Evolutionary conservation across 2,888 invertebrate species (phyloP).

Genomic region (Standfussiana lucernea): DNA sequence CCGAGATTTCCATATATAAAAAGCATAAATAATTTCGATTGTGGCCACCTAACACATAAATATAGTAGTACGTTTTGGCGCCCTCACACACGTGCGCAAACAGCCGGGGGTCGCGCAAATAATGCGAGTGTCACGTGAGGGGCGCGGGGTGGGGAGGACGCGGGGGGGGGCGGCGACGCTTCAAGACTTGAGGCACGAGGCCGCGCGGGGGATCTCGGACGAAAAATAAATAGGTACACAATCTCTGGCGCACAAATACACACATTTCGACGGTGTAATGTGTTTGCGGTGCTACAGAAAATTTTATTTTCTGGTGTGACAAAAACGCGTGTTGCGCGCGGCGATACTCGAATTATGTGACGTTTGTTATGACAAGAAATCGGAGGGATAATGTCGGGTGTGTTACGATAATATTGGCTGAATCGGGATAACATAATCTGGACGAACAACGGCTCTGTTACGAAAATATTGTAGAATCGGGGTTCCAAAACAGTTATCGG

Average conservation of each 20-base stretch:
- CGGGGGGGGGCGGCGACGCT: constrained; percentile 50
- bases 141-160: constrained; percentile 62
- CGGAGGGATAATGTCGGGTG: constrained; percentile 55
- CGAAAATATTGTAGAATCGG: constrained; percentile 41
- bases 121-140: constrained; percentile 80
- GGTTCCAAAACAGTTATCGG: constrained; percentile 6
- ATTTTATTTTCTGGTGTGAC: constrained; percentile 77
- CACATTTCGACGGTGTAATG: constrained; percentile 85
- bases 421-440: constrained; percentile 49
- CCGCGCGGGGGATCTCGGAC: constrained; percentile 67
- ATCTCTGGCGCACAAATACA: constrained; percentile 85
- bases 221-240: constrained; percentile 88
- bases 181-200: constrained; percentile 61
- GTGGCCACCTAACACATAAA: constrained; percentile 84
- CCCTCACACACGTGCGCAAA: constrained; percentile 80
- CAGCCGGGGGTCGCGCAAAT: constrained; percentile 82
- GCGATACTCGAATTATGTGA: constrained; percentile 68
- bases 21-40: constrained; percentile 89
- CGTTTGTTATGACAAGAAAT: constrained; percentile 68
- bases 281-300: constrained; percentile 84
- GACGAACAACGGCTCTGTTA: constrained; percentile 33
- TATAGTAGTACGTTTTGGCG: constrained; percentile 83
- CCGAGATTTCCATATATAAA: constrained; percentile 85
- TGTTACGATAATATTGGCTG: constrained; percentile 53
- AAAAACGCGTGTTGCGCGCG: constrained; percentile 70